Conservation (phyloP, 2,888 invertebrate genomes). For the Phrixothrix hirtus region DNA sequence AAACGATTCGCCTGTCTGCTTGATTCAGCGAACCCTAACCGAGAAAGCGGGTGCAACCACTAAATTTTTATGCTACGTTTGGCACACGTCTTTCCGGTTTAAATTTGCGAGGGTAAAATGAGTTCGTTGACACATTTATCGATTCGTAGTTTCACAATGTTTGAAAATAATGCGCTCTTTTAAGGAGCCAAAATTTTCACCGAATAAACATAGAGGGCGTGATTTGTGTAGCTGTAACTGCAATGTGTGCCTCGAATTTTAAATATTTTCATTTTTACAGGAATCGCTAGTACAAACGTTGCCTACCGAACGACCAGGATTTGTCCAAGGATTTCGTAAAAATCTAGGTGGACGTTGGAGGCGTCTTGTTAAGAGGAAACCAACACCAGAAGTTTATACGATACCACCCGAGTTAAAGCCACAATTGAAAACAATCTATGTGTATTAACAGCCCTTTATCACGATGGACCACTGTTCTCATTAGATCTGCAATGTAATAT, state of each 20-base stretch:
- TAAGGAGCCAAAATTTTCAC: too few species aligned
- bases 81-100: slow-evolving; percentile 11
- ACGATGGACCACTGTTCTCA: slow-evolving; percentile 9
- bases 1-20: too few species aligned
- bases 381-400: slow-evolving; percentile 77
- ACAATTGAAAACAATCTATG: slow-evolving; percentile 86
- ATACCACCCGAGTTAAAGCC: slow-evolving; percentile 86
- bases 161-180: too few species aligned
- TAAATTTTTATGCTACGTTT: neutral
- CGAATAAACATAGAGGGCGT: too few species aligned
- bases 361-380: slow-evolving; percentile 82
- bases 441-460: slow-evolving; percentile 64
- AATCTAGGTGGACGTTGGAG: slow-evolving; percentile 86
- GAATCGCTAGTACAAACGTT: slow-evolving; percentile 76
- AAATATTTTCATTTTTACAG: slow-evolving; percentile 60
- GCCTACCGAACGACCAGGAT: slow-evolving; percentile 70
- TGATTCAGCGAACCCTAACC: too few species aligned
- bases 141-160: too few species aligned
- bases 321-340: slow-evolving; percentile 79
- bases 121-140: slow-evolving; percentile 16
- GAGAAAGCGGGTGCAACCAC: too few species aligned
- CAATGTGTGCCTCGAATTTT: slow-evolving; percentile 1
- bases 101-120: slow-evolving; percentile 16
- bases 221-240: slow-evolving; percentile 8
- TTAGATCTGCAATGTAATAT: slow-evolving; percentile 9